Evolutionary conservation across 1,140 invertebrate species (phyloP).

Genomic region (Eubasilissa regina): DNA sequence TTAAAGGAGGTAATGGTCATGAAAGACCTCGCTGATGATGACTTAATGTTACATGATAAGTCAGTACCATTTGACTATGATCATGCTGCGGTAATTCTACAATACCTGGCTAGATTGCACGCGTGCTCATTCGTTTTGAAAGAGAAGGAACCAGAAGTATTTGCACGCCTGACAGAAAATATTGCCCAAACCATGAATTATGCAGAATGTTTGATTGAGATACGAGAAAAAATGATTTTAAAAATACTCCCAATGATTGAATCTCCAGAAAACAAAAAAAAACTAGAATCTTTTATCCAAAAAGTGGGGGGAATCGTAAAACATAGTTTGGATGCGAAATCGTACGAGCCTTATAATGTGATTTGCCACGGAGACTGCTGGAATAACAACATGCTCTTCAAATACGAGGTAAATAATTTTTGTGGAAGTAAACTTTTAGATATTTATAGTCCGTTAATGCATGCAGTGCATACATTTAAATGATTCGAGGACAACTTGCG

Average conservation of each 20-base stretch:
- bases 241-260: conserved; percentile 6
- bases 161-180: conserved; percentile 23
- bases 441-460: too few species aligned
- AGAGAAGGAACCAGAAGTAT: conserved; percentile 20
- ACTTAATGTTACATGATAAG: conserved; percentile 72
- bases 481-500: too few species aligned
- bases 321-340: conserved; percentile 3
- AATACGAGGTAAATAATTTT: conserved; percentile 61
- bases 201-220: not conserved
- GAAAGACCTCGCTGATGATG: conserved; percentile 71
- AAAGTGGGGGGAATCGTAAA: not conserved
- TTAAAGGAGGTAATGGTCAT: conserved; percentile 66
- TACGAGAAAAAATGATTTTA: not conserved
- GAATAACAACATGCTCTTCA: conserved; percentile 74
- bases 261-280: not conserved
- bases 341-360: conserved; percentile 66
- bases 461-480: too few species aligned
- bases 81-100: conserved; percentile 68
- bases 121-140: conserved; percentile 63
- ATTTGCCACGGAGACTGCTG: conserved; percentile 74
- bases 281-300: conserved; percentile 15
- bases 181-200: conserved; percentile 6
- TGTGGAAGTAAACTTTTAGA: too few species aligned
- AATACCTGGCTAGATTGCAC: conserved; percentile 73
- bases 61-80: conserved; percentile 69